A percentile compares a stretch with the other conserved stretches of the same genome.
These are phyloP conservation scores for Tokudaia muenninki DNA, from an alignment of 2,797 vertebrate species.

Conservation along the genomic window DNA sequence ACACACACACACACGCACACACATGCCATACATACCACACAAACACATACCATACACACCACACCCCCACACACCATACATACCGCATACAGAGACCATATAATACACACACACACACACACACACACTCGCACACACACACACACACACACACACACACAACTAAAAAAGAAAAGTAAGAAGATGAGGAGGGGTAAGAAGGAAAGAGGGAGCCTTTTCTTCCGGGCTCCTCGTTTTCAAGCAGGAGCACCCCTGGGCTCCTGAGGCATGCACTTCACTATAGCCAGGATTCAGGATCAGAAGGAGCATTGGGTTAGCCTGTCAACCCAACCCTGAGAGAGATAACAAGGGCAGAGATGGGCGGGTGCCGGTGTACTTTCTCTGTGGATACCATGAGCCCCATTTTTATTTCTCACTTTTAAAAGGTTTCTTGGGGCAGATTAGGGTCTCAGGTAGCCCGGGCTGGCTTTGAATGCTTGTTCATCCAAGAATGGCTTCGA, in stretches of 20 bases:
- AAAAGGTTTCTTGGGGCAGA: not conserved
- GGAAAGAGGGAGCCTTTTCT: no score
- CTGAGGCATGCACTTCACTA: not conserved
- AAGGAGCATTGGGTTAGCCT: accelerated
- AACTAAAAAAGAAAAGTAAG: not conserved
- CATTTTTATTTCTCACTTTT: not conserved
- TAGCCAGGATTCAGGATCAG: accelerated
- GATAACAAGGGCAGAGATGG: not conserved
- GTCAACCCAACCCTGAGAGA: not conserved
- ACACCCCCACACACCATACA: not conserved
- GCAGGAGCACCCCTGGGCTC: no score
- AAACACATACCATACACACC: not conserved
- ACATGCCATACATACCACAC: not conserved
- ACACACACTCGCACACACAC: not conserved
- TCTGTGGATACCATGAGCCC: not conserved
- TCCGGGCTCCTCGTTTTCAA: no score
- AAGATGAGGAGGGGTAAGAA: no score
- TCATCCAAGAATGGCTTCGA: not conserved
- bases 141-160: not conserved
- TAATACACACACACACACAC: not conserved
- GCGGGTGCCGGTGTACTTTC: not conserved
- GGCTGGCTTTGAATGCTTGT: not conserved
- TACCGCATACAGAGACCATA: no score
- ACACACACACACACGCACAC: not conserved
- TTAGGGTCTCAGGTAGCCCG: not conserved